A percentile compares a stretch with the other conserved stretches of the same genome.
Evolutionary conservation across 2,797 vertebrate genomes (phyloP).

Genomic region (Heliangelus exortis): DNA sequence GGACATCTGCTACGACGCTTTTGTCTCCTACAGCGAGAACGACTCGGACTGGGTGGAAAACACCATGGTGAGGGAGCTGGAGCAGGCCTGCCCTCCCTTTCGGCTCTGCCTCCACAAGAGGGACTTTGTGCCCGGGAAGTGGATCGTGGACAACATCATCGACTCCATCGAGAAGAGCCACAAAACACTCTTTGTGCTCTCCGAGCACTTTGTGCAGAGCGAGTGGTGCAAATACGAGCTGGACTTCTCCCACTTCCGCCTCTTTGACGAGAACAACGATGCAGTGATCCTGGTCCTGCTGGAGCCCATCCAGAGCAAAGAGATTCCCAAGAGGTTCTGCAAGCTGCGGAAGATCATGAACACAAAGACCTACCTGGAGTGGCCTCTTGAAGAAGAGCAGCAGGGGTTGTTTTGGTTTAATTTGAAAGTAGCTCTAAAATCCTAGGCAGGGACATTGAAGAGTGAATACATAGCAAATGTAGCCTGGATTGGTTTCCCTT

Average conservation of each 20-base stretch:
- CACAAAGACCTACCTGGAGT: slow-evolving; percentile 85
- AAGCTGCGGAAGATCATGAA: slow-evolving; percentile 85
- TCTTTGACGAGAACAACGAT: slow-evolving; percentile 84
- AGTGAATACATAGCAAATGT: neutral
- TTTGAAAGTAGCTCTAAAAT: slow-evolving; percentile 77
- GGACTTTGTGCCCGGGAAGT: slow-evolving; percentile 87
- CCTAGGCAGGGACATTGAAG: neutral
- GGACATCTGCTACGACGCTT: slow-evolving; percentile 79
- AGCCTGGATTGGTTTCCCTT: neutral
- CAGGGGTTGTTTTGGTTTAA: slow-evolving; percentile 81
- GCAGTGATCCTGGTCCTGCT: slow-evolving; percentile 80
- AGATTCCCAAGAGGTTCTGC: slow-evolving; percentile 83
- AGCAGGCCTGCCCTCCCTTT: slow-evolving; percentile 76
- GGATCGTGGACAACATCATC: slow-evolving; percentile 90
- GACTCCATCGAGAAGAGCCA: slow-evolving; percentile 87
- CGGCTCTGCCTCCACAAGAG: slow-evolving; percentile 86
- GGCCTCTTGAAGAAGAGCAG: slow-evolving; percentile 77
- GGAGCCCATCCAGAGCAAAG: slow-evolving; percentile 80
- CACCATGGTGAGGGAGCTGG: slow-evolving; percentile 81
- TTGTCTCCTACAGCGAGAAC: slow-evolving; percentile 84
- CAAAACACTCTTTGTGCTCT: slow-evolving; percentile 86
- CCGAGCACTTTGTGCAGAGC: slow-evolving; percentile 85
- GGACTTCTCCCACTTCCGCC: slow-evolving; percentile 89
- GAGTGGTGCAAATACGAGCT: slow-evolving; percentile 92
- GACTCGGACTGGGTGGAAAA: slow-evolving; percentile 88